Percentiles rank a stretch among this genome's conserved stretches.
Evolutionary conservation across 2,888 invertebrate genomes (phyloP).

Genomic region (Leptinotarsa juncta): DNA sequence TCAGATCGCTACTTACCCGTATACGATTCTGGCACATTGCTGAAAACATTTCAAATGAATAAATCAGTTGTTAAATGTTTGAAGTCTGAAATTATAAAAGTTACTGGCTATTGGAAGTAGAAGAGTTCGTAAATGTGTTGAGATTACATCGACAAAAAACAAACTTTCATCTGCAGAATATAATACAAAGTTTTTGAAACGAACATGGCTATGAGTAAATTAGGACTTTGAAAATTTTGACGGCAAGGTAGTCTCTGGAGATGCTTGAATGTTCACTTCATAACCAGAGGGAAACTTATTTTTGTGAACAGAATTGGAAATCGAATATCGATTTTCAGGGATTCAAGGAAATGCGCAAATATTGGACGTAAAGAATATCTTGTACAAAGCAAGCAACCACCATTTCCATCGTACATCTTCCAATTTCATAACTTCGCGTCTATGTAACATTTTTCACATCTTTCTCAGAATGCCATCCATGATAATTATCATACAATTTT

Average conservation of each 20-base stretch:
- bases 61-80: background rate
- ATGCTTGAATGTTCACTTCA: background rate
- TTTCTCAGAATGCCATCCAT: no score
- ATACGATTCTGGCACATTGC: background rate
- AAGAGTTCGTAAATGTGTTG: slow-evolving; percentile 2
- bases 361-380: background rate
- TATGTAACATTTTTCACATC: no score
- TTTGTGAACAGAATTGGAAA: background rate
- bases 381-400: background rate
- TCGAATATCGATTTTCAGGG: background rate
- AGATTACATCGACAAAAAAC: background rate
- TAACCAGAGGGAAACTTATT: background rate
- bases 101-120: background rate
- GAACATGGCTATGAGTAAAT: slow-evolving; percentile 8
- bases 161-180: background rate
- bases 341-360: background rate
- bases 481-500: no score
- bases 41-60: background rate
- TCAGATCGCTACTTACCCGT: background rate
- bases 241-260: background rate
- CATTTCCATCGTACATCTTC: no score
- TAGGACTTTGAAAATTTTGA: background rate
- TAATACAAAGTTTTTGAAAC: background rate
- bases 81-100: background rate
- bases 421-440: no score